These are phyloP conservation scores for Alauda arvensis DNA, from an alignment of 2,797 vertebrate genomes.

Conservation along the genomic window DNA sequence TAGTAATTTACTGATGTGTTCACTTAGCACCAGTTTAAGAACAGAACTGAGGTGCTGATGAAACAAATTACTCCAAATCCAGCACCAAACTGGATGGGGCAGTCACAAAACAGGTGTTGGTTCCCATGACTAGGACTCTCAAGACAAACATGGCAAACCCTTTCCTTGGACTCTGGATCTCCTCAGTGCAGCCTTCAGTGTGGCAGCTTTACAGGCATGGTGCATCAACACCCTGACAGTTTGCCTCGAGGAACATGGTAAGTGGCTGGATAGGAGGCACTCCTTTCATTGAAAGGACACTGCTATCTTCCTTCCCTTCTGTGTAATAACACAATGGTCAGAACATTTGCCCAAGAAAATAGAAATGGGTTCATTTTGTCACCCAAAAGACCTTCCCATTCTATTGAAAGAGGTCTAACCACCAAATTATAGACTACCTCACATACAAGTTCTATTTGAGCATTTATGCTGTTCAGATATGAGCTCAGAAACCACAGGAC, in stretches of 20 bases:
- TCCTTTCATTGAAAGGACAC: background rate
- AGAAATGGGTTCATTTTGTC: background rate
- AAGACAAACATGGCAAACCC: background rate
- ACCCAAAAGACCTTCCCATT: background rate
- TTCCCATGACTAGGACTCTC: background rate
- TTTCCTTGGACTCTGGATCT: background rate
- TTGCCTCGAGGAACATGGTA: background rate
- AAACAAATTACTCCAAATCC: background rate
- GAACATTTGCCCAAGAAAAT: background rate
- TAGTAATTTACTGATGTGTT: background rate
- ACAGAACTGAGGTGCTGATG: background rate
- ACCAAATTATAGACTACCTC: background rate
- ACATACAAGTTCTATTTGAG: rapidly evolving
- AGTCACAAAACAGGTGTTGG: background rate
- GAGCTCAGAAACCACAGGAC: background rate
- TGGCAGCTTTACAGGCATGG: background rate
- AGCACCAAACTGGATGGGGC: background rate
- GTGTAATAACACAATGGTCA: background rate
- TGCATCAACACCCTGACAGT: background rate
- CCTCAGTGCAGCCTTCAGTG: background rate
- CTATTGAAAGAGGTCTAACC: background rate
- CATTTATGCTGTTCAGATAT: background rate
- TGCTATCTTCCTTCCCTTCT: background rate
- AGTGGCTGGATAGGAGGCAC: rapidly evolving
- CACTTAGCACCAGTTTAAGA: background rate